Evolutionary conservation across 2,797 vertebrate genomes (phyloP).

Genomic region (Sebastolobus alascanus): DNA sequence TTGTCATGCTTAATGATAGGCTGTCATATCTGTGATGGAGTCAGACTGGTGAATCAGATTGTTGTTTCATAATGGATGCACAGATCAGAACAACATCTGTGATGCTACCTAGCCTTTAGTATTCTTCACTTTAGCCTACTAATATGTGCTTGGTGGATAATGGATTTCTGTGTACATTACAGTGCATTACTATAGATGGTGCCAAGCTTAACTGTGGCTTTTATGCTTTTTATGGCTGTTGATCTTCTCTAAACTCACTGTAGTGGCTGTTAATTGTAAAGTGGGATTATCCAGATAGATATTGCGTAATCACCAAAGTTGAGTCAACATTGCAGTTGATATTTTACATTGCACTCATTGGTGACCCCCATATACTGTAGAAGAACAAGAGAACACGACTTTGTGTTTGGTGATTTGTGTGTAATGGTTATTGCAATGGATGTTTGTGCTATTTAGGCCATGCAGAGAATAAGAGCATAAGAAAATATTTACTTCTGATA

Average conservation of each 20-base stretch:
- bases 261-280: slow-evolving; percentile 28
- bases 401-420: not conserved
- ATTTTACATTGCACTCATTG: slow-evolving; percentile 10
- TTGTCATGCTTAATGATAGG: slow-evolving; percentile 40
- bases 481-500: not conserved
- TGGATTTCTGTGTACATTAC: slow-evolving; percentile 31
- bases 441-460: not conserved
- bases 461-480: not conserved
- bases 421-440: not conserved
- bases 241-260: slow-evolving; percentile 41
- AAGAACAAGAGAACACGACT: not conserved
- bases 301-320: slow-evolving; percentile 3
- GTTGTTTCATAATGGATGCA: slow-evolving; percentile 28
- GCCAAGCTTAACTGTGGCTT: slow-evolving; percentile 44
- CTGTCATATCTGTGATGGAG: slow-evolving; percentile 33
- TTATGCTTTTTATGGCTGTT: slow-evolving; percentile 41
- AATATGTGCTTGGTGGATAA: slow-evolving; percentile 24
- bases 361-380: too few relatives aligned
- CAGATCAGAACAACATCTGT: slow-evolving; percentile 36
- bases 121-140: slow-evolving; percentile 5
- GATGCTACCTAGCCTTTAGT: not conserved
- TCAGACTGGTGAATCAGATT: slow-evolving; percentile 30
- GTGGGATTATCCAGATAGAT: slow-evolving; percentile 40
- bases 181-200: slow-evolving; percentile 12
- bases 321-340: not conserved